Percentiles rank a stretch among this genome's conserved stretches.
These are phyloP conservation scores for Ceratosolen solmsi DNA, from an alignment of 1,140 invertebrate genomes.

Conservation along the genomic window DNA sequence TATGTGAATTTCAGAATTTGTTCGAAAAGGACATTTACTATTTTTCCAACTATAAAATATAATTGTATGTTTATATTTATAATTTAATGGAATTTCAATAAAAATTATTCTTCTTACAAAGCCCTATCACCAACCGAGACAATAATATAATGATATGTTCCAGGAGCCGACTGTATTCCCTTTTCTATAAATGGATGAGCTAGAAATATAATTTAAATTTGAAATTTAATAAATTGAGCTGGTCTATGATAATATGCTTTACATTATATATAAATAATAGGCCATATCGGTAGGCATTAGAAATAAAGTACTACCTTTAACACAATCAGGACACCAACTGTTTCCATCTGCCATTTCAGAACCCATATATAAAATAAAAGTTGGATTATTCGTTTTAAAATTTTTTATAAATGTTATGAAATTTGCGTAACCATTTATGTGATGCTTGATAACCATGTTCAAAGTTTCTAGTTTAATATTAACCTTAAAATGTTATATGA, in stretches of 20 bases:
- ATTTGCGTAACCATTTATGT: constrained; percentile 76
- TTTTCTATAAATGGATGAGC: constrained; percentile 79
- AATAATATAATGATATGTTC: constrained; percentile 77
- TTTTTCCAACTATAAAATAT: constrained; percentile 81
- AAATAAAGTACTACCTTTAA: constrained; percentile 75
- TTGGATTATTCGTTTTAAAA: constrained; percentile 67
- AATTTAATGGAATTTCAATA: constrained; percentile 10
- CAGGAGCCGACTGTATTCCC: constrained; percentile 74
- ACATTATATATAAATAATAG: constrained; percentile 20
- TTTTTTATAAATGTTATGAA: constrained; percentile 75
- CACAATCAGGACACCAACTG: constrained; percentile 86
- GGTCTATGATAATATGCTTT: no score
- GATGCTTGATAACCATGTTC: constrained; percentile 75
- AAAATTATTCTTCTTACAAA: constrained; percentile 73
- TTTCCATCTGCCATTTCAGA: constrained; percentile 77
- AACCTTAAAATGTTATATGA: no score
- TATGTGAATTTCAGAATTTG: constrained; percentile 78
- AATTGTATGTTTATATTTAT: neutral
- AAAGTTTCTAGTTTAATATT: neutral
- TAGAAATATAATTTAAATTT: constrained; percentile 56
- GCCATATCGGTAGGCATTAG: constrained; percentile 32
- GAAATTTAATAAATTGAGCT: no score
- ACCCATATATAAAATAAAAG: constrained; percentile 80
- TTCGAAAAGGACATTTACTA: constrained; percentile 81
- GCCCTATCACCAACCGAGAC: constrained; percentile 81